These are phyloP conservation scores for Agrochola lychnidis DNA, from an alignment of 2,888 invertebrate species.

Conservation along the genomic window DNA sequence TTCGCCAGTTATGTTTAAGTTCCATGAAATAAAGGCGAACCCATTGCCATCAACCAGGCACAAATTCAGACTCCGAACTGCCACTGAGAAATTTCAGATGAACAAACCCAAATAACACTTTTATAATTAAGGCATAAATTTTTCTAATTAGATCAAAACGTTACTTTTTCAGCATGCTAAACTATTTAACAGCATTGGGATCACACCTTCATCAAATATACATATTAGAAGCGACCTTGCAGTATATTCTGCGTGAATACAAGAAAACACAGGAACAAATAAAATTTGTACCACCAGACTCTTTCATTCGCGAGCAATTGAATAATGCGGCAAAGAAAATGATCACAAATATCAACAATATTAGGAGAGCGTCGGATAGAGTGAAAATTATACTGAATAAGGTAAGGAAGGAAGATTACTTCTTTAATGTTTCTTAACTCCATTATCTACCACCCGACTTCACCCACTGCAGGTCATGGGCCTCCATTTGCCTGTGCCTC, in stretches of 20 bases:
- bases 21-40: not conserved
- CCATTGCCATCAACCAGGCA: not conserved
- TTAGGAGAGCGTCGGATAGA: constrained; percentile 77
- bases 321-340: constrained; percentile 75
- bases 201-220: constrained; percentile 90
- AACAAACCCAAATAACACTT: not conserved
- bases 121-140: not conserved
- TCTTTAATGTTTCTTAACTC: not conserved
- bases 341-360: constrained; percentile 74
- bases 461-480: not conserved
- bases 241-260: constrained; percentile 88
- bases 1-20: too few relatives aligned
- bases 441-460: not conserved
- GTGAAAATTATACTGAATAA: constrained; percentile 78
- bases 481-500: not conserved
- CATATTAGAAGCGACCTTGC: constrained; percentile 90
- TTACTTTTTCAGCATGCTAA: constrained; percentile 86
- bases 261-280: constrained; percentile 77
- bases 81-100: not conserved
- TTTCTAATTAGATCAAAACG: not conserved
- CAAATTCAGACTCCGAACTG: not conserved
- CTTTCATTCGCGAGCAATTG: constrained; percentile 73
- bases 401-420: constrained; percentile 68
- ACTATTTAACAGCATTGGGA: constrained; percentile 89
- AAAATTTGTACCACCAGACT: constrained; percentile 83